Evolutionary conservation across 1,140 invertebrate species (phyloP).

Genomic region (Drosophila repleta): DNA sequence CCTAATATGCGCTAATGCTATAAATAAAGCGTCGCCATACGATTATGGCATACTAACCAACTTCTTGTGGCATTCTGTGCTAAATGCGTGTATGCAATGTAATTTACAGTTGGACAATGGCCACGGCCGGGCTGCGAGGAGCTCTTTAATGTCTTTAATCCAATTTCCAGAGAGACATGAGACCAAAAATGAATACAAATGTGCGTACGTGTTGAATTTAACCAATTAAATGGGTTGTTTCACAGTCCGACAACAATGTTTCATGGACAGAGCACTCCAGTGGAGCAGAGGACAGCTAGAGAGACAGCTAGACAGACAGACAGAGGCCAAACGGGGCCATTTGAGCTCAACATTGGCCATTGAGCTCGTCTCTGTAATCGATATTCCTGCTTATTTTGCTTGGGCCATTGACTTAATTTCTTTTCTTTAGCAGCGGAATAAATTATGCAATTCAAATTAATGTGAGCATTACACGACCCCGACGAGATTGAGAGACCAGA

Average conservation of each 20-base stretch:
- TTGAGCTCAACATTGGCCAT: slow-evolving; percentile 32
- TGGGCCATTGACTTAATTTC: slow-evolving; percentile 78
- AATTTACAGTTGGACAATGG: slow-evolving; percentile 73
- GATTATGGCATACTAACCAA: slow-evolving; percentile 81
- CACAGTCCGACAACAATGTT: slow-evolving; percentile 27
- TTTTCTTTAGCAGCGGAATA: slow-evolving; percentile 66
- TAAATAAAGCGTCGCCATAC: slow-evolving; percentile 78
- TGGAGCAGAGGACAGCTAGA: not conserved
- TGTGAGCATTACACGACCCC: slow-evolving; percentile 60
- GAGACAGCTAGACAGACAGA: too few species aligned
- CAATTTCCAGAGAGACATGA: slow-evolving; percentile 72
- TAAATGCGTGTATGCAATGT: slow-evolving; percentile 69
- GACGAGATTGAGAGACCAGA: slow-evolving; percentile 35
- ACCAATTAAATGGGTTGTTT: slow-evolving; percentile 78
- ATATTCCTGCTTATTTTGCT: slow-evolving; percentile 78
- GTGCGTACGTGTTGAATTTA: slow-evolving; percentile 80
- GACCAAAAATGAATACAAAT: slow-evolving; percentile 81
- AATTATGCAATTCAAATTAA: slow-evolving; percentile 83
- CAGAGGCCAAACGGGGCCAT: slow-evolving; percentile 33
- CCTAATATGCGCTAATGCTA: slow-evolving; percentile 81
- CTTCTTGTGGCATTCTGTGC: slow-evolving; percentile 31
- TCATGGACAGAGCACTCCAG: slow-evolving; percentile 18
- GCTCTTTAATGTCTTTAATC: slow-evolving; percentile 79
- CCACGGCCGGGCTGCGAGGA: not conserved
- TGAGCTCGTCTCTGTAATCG: slow-evolving; percentile 58